Base-by-base conservation (phyloP, 2,797 vertebrate species). In the Syncerus caffer region DNA sequence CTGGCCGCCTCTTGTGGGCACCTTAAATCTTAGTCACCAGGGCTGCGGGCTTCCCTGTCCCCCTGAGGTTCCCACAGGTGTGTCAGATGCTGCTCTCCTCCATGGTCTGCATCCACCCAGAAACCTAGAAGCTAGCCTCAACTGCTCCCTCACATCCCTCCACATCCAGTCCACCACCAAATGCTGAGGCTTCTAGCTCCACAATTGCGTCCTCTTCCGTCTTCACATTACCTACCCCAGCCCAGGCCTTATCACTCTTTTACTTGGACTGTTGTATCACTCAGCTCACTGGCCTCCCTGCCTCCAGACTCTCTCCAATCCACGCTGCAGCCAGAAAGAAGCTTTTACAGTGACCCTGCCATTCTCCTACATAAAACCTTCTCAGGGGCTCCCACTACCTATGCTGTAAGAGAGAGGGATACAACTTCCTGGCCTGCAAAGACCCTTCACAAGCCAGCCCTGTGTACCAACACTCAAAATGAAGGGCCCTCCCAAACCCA, bases 201-300 rank as follows among this genome's bases (percentile, higher is more conserved):
- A 10, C 57, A 12, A 45, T 0, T 13, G 1, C 13, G 7, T 29
- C 51, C 51, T 62, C 42, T 55, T 25, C 1, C 1, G 17, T 47
- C 82, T 42, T 13, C 23, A 13, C 38, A 0, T 27, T 34, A 9
- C 53, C 21, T 45, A 23, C 38, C 10, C 38, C 45, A 45, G 50
- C 47, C 93, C 12, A 11, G 34, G 38, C 34, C n/a, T 15, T 21
- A 19, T 31, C 31, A 51, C 25, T 51, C 47, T 78, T 87, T 53
- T 29, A 15, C 85, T 64, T 76, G 19, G 38, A 11, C 47, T 53
- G 9, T 7, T 47, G 7, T 27, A 14, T 51, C 42, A 19, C 58
- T 67, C 90, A 84, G 74, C 7, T 93, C 17, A 4, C 57, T 8
- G 1, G n/a, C 14, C 4, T 23, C 45, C 29, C 23, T 19, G 16